Conservation (phyloP, 2,797 vertebrate species). For the Echiichthys vipera region DNA sequence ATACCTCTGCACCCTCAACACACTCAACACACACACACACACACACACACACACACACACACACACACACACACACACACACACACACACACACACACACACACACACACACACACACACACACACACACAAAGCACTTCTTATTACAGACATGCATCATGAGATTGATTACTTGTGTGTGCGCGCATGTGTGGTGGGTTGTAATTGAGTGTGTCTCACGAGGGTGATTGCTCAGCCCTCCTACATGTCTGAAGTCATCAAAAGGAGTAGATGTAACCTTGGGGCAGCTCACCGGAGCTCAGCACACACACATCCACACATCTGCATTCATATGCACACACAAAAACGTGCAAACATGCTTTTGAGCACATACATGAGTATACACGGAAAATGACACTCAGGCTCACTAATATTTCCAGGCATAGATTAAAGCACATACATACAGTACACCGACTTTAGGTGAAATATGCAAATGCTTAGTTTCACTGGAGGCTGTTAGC, state of each 20-base stretch:
- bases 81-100: slow-evolving; percentile 14
- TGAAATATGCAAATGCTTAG: slow-evolving; percentile 64
- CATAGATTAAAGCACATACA: slow-evolving; percentile 27
- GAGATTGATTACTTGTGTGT: slow-evolving; percentile 61
- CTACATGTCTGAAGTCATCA: slow-evolving; percentile 78
- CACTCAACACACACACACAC: slow-evolving; percentile 11
- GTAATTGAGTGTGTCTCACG: slow-evolving; percentile 68
- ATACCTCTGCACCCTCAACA: neutral
- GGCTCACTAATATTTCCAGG: neutral
- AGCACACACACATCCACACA: slow-evolving; percentile 20
- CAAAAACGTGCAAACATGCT: slow-evolving; percentile 8
- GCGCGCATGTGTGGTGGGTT: slow-evolving; percentile 21
- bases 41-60: slow-evolving; percentile 18
- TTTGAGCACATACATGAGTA: neutral
- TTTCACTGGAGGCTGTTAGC: slow-evolving; percentile 47
- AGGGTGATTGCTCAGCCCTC: slow-evolving; percentile 73
- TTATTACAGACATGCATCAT: slow-evolving; percentile 64
- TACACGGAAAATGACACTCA: neutral
- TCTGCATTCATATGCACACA: neutral
- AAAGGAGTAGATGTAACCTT: slow-evolving; percentile 77
- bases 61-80: slow-evolving; percentile 28
- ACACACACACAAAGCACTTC: slow-evolving; percentile 47
- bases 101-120: slow-evolving; percentile 21
- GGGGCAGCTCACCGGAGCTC: slow-evolving; percentile 53
- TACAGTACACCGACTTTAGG: slow-evolving; percentile 19